These are phyloP conservation scores for Podarcis raffonei DNA, from an alignment of 2,113 vertebrate species.

Conservation along the genomic window DNA sequence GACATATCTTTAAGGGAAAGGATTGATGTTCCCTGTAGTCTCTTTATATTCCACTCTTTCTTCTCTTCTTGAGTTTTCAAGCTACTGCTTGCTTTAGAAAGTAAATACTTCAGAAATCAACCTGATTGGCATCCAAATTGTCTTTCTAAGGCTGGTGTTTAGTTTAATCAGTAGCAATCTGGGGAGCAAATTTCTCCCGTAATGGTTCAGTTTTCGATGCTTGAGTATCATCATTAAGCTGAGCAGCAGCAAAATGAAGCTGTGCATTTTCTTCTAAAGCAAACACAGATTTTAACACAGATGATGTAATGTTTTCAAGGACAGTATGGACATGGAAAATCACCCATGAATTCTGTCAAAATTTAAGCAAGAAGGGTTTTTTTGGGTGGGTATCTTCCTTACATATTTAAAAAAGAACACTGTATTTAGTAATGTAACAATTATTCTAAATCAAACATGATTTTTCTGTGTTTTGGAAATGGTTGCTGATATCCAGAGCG, in stretches of 20 bases:
- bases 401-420: background rate
- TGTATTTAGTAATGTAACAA: constrained; percentile 13
- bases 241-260: background rate
- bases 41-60: background rate
- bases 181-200: background rate
- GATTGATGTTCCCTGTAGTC: background rate
- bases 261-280: constrained; percentile 6
- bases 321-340: background rate
- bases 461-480: constrained; percentile 1
- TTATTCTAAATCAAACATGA: background rate
- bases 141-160: constrained; percentile 21
- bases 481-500: background rate
- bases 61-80: background rate
- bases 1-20: background rate
- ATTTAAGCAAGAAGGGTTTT: background rate
- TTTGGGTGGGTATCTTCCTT: background rate
- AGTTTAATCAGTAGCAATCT: constrained; percentile 65
- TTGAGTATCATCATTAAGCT: background rate
- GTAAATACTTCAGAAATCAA: background rate
- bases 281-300: background rate
- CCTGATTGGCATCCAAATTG: background rate
- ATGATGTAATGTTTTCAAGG: background rate
- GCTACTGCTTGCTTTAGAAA: constrained; percentile 13
- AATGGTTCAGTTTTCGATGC: background rate
- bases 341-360: background rate